Evolutionary conservation across 2,113 vertebrate species (phyloP).

Genomic region (Nannospalax galili): DNA sequence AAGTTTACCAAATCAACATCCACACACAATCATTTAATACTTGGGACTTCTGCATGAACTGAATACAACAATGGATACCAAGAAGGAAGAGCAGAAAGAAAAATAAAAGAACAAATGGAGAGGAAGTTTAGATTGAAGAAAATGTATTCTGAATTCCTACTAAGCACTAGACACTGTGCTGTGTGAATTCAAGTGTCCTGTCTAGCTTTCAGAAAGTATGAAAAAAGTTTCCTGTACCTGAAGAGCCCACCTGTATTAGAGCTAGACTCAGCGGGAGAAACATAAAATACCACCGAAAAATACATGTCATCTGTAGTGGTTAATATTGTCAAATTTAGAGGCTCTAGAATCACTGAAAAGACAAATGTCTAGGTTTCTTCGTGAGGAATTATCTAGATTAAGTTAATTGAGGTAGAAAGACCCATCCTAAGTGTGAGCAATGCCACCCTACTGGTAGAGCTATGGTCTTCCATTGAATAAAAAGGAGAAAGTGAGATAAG

Average conservation of each 20-base stretch:
- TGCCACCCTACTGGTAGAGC: not conserved
- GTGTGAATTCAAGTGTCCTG: not conserved
- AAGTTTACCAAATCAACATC: not conserved
- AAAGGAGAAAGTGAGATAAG: not conserved
- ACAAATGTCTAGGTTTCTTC: not conserved
- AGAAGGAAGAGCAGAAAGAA: not conserved
- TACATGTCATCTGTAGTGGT: not conserved
- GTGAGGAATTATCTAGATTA: not conserved
- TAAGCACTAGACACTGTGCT: not conserved
- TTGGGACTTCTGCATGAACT: not conserved
- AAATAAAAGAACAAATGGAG: not conserved
- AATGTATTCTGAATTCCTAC: conserved; percentile 11
- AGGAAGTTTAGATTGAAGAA: too few species aligned
- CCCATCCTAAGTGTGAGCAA: not conserved
- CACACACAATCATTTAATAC: not conserved
- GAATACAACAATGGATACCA: not conserved
- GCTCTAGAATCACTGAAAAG: not conserved
- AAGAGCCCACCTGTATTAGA: not conserved
- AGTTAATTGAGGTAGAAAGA: not conserved
- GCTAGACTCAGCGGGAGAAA: not conserved
- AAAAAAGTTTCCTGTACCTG: not conserved
- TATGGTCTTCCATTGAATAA: not conserved
- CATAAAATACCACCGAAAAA: not conserved
- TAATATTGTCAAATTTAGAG: not conserved
- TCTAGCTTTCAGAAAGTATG: conserved; percentile 31